phyloP scores from a whole-genome alignment of 2,888 invertebrate genomes.

The Elmis aenea region DNA sequence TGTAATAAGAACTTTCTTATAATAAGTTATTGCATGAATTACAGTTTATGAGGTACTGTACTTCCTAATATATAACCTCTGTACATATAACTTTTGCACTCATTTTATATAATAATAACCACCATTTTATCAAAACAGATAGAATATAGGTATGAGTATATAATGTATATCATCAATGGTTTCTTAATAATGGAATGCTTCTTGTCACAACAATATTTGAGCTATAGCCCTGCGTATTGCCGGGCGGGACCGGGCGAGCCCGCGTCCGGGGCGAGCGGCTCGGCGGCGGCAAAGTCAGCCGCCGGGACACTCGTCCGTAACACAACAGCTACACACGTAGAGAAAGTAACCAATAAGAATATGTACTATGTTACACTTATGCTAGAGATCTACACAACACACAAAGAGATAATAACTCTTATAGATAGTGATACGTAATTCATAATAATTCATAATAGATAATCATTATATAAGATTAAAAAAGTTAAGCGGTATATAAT shows the following conservation, averaged over 20 bases:
- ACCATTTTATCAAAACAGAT: constrained; percentile 41
- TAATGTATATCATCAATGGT: constrained; percentile 41
- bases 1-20: constrained; percentile 50
- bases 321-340: constrained; percentile 48
- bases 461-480: constrained; percentile 31
- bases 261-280: constrained; percentile 37
- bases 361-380: constrained; percentile 42
- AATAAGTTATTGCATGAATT: constrained; percentile 53
- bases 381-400: constrained; percentile 49
- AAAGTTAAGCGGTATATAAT: constrained; percentile 32
- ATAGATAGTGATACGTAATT: constrained; percentile 44
- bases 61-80: constrained; percentile 51
- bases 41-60: constrained; percentile 52
- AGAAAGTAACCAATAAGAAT: constrained; percentile 48
- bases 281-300: constrained; percentile 21
- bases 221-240: constrained; percentile 44
- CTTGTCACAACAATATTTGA: constrained; percentile 51
- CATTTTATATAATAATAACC: constrained; percentile 42
- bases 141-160: constrained; percentile 46
- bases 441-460: constrained; percentile 36
- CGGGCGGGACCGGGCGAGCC: constrained; percentile 36
- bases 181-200: constrained; percentile 48
- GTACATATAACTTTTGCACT: constrained; percentile 49
- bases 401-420: constrained; percentile 46
- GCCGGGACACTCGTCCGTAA: constrained; percentile 40